A percentile compares a stretch with the other conserved stretches of the same genome.
Evolutionary conservation across 1,140 invertebrate genomes (phyloP).

Genomic region (Aleiodes sp.): DNA sequence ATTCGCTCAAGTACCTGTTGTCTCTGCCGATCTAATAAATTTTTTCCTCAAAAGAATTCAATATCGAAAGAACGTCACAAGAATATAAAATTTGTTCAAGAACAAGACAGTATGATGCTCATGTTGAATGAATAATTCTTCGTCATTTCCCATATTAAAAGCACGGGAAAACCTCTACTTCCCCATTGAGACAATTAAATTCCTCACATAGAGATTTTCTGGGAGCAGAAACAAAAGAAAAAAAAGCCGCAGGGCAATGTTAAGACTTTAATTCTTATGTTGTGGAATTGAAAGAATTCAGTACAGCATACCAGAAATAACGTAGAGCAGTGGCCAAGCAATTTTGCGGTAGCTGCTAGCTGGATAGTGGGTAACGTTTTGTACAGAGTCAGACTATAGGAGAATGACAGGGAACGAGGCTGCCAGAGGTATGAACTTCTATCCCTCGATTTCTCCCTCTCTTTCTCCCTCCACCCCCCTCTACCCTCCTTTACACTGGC

Average conservation of each 20-base stretch:
- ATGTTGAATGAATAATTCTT: too few species aligned
- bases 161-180: too few species aligned
- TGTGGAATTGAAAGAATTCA: neutral
- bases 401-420: neutral
- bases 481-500: neutral
- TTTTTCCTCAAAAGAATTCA: too few species aligned
- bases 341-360: neutral
- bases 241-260: neutral
- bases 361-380: neutral
- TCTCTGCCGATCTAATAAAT: too few species aligned
- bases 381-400: neutral
- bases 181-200: too few species aligned
- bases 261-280: neutral
- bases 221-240: too few species aligned
- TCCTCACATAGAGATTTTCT: too few species aligned
- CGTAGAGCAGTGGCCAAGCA: neutral
- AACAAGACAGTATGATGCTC: too few species aligned
- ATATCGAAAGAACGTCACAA: too few species aligned
- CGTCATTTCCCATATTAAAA: too few species aligned
- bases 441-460: neutral
- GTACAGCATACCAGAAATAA: neutral
- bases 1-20: too few species aligned
- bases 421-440: neutral
- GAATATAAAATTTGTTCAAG: too few species aligned
- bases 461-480: slow-evolving; percentile 16